Evolutionary conservation across 30 jellyfish, hydroid and myxozoan genomes (phyloP).

Genomic region (Sanderia malayensis): DNA sequence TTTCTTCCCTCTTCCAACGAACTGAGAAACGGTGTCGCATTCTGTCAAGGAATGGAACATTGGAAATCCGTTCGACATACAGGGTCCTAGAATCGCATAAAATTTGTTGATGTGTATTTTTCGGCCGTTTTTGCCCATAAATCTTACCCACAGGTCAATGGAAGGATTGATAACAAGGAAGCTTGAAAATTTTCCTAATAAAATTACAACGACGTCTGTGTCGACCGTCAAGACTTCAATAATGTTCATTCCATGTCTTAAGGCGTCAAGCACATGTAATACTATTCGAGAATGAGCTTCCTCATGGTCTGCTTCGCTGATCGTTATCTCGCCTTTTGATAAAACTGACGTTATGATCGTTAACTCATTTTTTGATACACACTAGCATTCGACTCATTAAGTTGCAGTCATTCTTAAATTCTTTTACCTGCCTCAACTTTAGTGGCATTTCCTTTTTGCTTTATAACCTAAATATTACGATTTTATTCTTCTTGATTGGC

Average conservation of each 20-base stretch:
- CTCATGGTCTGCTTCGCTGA: slow-evolving; percentile 33
- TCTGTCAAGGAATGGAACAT: slow-evolving; percentile 10
- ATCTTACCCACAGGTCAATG: slow-evolving; percentile 28
- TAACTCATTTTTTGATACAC: background rate
- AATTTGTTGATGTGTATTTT: slow-evolving; percentile 14
- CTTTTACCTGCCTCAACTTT: slow-evolving; percentile 11
- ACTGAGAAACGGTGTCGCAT: slow-evolving; percentile 9
- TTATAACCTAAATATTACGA: background rate
- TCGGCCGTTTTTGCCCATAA: slow-evolving; percentile 25
- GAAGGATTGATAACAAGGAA: slow-evolving; percentile 6
- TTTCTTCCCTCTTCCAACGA: slow-evolving; percentile 21
- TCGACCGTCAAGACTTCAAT: slow-evolving; percentile 28
- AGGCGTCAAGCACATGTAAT: slow-evolving; percentile 27
- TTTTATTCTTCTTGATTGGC: slow-evolving; percentile 12
- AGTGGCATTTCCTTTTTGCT: slow-evolving; percentile 12
- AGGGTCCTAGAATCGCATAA: slow-evolving; percentile 4
- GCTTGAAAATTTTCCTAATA: slow-evolving; percentile 2
- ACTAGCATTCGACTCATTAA: slow-evolving; percentile 10
- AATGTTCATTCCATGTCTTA: slow-evolving; percentile 15
- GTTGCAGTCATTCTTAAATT: slow-evolving; percentile 5
- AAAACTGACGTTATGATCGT: background rate
- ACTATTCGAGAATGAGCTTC: slow-evolving; percentile 47
- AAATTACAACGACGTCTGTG: slow-evolving; percentile 32
- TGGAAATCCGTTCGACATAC: background rate
- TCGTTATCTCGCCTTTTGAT: slow-evolving; percentile 28